These are phyloP conservation scores for Listrodromus nycthemerus DNA, from an alignment of 2,888 invertebrate species.

Conservation along the genomic window DNA sequence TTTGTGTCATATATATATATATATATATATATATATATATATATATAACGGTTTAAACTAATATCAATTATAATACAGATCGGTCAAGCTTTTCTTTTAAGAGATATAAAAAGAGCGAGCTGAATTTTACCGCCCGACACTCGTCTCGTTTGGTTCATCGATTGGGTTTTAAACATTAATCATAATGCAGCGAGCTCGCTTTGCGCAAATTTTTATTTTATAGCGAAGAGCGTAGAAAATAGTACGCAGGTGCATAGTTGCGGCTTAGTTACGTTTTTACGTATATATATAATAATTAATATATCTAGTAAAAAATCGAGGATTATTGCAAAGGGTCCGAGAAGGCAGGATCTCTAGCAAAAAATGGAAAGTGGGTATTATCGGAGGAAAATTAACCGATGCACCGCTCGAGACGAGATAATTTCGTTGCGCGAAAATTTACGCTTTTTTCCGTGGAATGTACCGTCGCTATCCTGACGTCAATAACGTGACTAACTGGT, in stretches of 20 bases:
- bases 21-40: not conserved
- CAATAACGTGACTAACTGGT: slow-evolving; percentile 73
- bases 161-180: slow-evolving; percentile 29
- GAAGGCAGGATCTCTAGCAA: slow-evolving; percentile 43
- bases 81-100: slow-evolving; percentile 1
- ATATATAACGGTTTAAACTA: not conserved
- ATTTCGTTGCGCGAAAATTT: slow-evolving; percentile 21
- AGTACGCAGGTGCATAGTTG: slow-evolving; percentile 47
- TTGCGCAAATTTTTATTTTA: slow-evolving; percentile 38
- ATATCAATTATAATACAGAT: slow-evolving; percentile 19
- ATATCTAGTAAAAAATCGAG: not conserved
- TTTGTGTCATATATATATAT: slow-evolving; percentile 32
- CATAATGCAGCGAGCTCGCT: slow-evolving; percentile 44
- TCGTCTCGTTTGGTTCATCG: slow-evolving; percentile 68
- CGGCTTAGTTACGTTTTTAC: slow-evolving; percentile 42
- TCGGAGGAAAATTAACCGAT: slow-evolving; percentile 45
- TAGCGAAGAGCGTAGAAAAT: slow-evolving; percentile 35
- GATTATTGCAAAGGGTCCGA: slow-evolving; percentile 13
- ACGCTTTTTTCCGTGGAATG: slow-evolving; percentile 7
- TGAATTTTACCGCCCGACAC: slow-evolving; percentile 24
- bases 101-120: slow-evolving; percentile 34
- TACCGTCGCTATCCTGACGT: slow-evolving; percentile 14
- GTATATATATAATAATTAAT: not conserved
- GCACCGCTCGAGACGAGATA: slow-evolving; percentile 63
- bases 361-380: slow-evolving; percentile 48